Conservation (phyloP, 2,797 vertebrate species). For the Chrosomus eos region DNA sequence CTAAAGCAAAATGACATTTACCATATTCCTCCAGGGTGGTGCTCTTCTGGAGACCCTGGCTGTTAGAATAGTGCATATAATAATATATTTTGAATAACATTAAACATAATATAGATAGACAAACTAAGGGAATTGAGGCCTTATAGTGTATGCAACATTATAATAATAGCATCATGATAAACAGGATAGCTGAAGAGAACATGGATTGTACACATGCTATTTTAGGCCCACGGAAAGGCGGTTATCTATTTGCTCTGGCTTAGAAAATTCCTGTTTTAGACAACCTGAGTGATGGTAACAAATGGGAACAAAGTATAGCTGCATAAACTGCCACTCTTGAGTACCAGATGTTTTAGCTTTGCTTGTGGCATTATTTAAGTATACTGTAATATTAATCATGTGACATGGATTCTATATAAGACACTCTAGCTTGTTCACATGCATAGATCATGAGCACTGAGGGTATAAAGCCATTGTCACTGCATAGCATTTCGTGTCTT, state of each 20-base stretch:
- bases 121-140: not conserved
- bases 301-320: not conserved
- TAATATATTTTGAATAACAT: not conserved
- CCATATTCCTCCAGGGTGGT: conserved; percentile 78
- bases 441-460: not conserved
- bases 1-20: conserved; percentile 61
- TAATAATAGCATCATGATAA: conserved; percentile 14
- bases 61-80: conserved; percentile 63
- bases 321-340: not conserved
- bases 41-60: conserved; percentile 73
- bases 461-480: not conserved
- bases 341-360: not conserved
- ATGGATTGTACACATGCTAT: conserved; percentile 43
- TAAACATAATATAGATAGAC: not conserved
- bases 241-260: conserved; percentile 20
- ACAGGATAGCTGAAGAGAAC: conserved; percentile 16
- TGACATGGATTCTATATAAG: not conserved
- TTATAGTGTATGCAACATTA: not conserved
- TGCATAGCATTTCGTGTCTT: not conserved
- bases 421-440: not conserved
- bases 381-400: not conserved
- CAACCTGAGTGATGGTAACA: not conserved
- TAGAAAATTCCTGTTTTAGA: not conserved
- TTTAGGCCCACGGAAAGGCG: conserved; percentile 31
- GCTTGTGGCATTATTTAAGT: not conserved